Base-by-base conservation (phyloP, 2,888 invertebrate species). In the Galerucella pusilla region DNA sequence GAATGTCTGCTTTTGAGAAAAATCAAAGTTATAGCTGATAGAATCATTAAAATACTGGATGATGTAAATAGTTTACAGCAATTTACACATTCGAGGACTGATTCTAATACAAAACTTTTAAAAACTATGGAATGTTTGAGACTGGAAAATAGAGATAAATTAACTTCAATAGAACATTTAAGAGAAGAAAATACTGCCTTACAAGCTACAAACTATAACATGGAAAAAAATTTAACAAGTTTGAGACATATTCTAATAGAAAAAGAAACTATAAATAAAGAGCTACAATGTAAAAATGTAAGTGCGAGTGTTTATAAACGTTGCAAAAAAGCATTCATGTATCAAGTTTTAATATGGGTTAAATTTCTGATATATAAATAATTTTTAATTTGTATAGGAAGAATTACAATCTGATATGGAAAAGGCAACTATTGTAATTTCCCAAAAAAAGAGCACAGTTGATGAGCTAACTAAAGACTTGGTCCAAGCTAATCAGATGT, bases 401-500 rank as follows among this genome's bases (percentile, higher is more conserved):
- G 85, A 86, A 78, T 79, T 87, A 25, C 82, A 82, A 59, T 79
- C 80, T 14, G 88, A 88, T 78, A 80, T 86, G 10, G 84, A 87
- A 77, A 85, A 86, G 76, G 85, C 86, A 0, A 84, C 85, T 11
- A 76, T 85, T 59, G 83, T 85, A 28, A 83, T 88, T 5, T 84
- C 86, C 2, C 85, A 87, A 77, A 88, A 86, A 78, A 83, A 86
- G 2, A 81, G 83, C 35, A 83, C 84, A 12, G 85, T 86, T 57
- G 86, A 86, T 71, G 88, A 88, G 80, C 78, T 88, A 45, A 85
- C 85, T 7, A 85, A 83, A 75, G 88, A 88, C 82, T 81, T 88
- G 67, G 83, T 87, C 0, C 86, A 88, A 78, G 88, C 88, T 12
- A 87, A 87, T 79, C 85, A 85, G 52, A 85, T 87, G 83, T 76